Conservation (phyloP, 2,797 vertebrate species). For the Liasis olivaceus region DNA sequence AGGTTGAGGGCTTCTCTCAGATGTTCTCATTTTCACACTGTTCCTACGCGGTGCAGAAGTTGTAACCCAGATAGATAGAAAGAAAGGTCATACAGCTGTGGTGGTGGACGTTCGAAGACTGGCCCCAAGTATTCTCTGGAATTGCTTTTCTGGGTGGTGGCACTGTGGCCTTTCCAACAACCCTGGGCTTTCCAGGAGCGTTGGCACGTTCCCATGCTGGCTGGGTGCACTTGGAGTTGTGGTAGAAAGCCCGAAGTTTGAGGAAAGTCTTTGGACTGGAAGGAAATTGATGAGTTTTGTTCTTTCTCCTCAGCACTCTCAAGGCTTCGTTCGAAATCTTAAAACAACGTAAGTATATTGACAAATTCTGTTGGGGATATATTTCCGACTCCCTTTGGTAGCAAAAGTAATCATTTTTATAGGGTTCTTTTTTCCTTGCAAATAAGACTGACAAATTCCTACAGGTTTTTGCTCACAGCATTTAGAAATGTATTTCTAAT, state of each 20-base stretch:
- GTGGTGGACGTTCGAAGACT: not conserved
- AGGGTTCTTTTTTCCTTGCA: not conserved
- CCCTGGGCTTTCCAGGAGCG: not conserved
- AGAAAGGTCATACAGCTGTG: not conserved
- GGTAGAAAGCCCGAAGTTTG: not conserved
- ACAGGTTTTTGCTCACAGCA: too few relatives aligned
- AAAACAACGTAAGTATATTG: conserved; percentile 85
- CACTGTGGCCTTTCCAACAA: not conserved
- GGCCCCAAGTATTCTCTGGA: not conserved
- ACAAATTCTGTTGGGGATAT: not conserved
- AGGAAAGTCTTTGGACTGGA: not conserved
- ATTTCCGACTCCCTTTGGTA: not conserved
- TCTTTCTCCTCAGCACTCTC: conserved; percentile 80
- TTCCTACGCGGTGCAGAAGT: accelerated
- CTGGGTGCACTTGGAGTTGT: not conserved
- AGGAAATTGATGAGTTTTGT: conserved; percentile 36
- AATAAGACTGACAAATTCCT: not conserved
- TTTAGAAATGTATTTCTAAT: not conserved
- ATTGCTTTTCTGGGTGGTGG: not conserved
- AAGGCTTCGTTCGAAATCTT: conserved; percentile 87
- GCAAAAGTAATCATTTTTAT: not conserved
- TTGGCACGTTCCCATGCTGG: not conserved
- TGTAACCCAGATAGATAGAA: not conserved
- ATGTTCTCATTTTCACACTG: not conserved
- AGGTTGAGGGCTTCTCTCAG: not conserved